These are phyloP conservation scores for Sanderia malayensis DNA, from an alignment of 30 jellyfish, hydroid and myxozoan species.

Conservation along the genomic window DNA sequence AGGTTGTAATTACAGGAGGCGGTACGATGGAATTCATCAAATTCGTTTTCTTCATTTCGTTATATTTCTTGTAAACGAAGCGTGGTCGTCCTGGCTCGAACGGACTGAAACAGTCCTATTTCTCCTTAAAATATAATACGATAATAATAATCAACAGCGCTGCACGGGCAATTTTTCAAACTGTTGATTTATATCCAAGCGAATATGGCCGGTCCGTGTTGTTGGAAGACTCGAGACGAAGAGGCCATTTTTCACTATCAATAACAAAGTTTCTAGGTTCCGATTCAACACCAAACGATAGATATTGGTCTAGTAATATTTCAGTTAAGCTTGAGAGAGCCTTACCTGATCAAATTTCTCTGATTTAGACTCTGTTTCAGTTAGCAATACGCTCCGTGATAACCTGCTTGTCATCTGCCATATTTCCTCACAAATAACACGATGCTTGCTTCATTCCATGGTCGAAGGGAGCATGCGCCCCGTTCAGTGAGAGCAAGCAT, in stretches of 20 bases:
- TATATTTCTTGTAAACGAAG: too few species aligned
- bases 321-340: too few species aligned
- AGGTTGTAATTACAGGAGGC: constrained; percentile 44
- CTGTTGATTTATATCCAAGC: too few species aligned
- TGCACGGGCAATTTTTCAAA: too few species aligned
- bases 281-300: too few species aligned
- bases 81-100: too few species aligned
- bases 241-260: background rate
- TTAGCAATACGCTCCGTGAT: constrained; percentile 4
- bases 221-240: constrained; percentile 3
- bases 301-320: too few species aligned
- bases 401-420: constrained; percentile 53
- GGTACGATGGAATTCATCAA: constrained; percentile 33
- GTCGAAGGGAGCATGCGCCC: constrained; percentile 67
- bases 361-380: background rate
- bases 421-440: constrained; percentile 70
- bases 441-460: constrained; percentile 46
- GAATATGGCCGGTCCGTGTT: too few species aligned
- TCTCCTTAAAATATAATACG: too few species aligned
- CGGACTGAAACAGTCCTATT: background rate
- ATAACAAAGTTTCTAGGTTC: background rate
- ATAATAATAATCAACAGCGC: too few species aligned
- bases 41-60: constrained; percentile 61
- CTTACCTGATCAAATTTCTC: background rate
- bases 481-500: too few species aligned